A percentile compares a stretch with the other conserved stretches of the same genome.
Conservation (phyloP, 2,888 invertebrate genomes). For the Drosophila buzzatii region DNA sequence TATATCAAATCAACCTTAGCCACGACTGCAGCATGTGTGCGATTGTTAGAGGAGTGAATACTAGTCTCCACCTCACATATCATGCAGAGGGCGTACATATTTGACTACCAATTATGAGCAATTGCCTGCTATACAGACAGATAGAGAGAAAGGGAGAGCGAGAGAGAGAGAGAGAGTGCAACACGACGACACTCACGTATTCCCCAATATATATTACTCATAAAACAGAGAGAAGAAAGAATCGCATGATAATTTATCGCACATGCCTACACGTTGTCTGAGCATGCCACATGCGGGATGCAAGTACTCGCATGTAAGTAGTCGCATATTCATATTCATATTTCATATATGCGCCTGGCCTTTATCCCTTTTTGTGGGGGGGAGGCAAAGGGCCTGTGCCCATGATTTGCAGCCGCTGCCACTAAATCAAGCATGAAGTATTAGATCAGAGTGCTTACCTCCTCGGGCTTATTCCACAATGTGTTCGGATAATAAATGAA, state of each 20-base stretch:
- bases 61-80: constrained; percentile 29
- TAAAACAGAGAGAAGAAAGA: constrained; percentile 19
- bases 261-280: constrained; percentile 80
- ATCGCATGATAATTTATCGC: constrained; percentile 80
- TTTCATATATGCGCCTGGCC: constrained; percentile 41
- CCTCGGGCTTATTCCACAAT: constrained; percentile 55
- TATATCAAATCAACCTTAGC: constrained; percentile 70
- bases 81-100: constrained; percentile 52
- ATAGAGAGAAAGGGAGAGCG: neutral
- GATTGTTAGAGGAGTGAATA: constrained; percentile 17
- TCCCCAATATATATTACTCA: constrained; percentile 26
- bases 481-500: constrained; percentile 78
- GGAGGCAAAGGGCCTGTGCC: constrained; percentile 32
- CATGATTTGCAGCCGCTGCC: constrained; percentile 84
- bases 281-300: constrained; percentile 34
- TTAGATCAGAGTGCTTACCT: constrained; percentile 70
- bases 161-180: neutral
- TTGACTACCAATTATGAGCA: constrained; percentile 78
- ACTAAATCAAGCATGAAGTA: constrained; percentile 81
- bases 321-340: constrained; percentile 63
- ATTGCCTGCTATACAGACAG: constrained; percentile 53
- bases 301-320: constrained; percentile 9
- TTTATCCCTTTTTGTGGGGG: constrained; percentile 53
- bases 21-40: constrained; percentile 17
- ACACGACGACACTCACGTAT: constrained; percentile 41